Base-by-base conservation (phyloP, 2,888 invertebrate genomes). In the Cephus sareptanus region DNA sequence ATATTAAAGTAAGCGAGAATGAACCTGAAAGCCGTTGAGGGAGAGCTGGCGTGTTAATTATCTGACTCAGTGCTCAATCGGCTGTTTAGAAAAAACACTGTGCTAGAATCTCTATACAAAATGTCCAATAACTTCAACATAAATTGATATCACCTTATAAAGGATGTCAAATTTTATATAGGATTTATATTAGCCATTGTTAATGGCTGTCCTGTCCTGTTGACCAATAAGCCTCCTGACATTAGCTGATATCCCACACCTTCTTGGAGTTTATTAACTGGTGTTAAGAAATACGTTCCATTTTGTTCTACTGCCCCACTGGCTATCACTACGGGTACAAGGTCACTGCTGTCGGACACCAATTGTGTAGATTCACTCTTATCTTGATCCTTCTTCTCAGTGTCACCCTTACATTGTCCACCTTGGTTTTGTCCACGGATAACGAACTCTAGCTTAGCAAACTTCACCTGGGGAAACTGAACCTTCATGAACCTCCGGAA, bases 401-500 rank as follows among this genome's bases (percentile, higher is more conserved):
- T 11, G 1, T 88, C 87, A n/a, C 34, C 68, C 77, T 75, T 76
- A 35, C 68, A 34, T 78, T 81, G 30, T 40, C 71, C 23, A 56
- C 75, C n/a, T 68, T 76, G 11, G 35, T n/a, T 83, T 33, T 82
- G 85, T 40, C 82, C 82, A 69, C 87, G 84, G 33, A 86, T 80
- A 23, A 87, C 79, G 68, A 89, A 89, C 81, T 95, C 95, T 30
- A 93, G 87, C 86, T 93, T 93, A 74, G 92, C 92, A 87, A 96
- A 96, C 88, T 95, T 95, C 6, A 96, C 95, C 85, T 96, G 95
- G 1, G 96, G 96, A 90, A 96, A 96, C 88, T 96, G 96, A 85
- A 96, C 95, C 88, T 96, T 96, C 95, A 96, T 95, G 88, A 96
- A 96, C 85, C 96, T 95, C 81, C 96, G 93, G 92, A 96, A 96